Base-by-base conservation (phyloP, 2,113 vertebrate genomes). In the Xiphias gladius region DNA sequence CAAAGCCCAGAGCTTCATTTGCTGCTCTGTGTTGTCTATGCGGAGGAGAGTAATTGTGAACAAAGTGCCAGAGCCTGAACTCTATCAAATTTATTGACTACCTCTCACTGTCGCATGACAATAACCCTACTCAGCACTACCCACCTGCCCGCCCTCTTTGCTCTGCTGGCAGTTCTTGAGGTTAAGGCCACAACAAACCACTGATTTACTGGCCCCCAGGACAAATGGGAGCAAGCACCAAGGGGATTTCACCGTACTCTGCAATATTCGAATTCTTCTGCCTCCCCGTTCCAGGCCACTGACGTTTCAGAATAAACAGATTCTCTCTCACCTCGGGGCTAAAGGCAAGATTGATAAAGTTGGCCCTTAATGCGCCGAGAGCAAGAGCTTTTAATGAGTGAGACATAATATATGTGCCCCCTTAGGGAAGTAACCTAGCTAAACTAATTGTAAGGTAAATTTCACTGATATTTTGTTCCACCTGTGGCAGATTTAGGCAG, bases 71-170 rank as follows among this genome's bases (percentile, higher is more conserved):
- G 37, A 75, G 89, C 80, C 75, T 83, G 81, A 84, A 89, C 85
- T 91, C 88, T 73, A 90, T 93, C 89, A 92, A 83, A 93, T 92
- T 76, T 90, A 90, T 89, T 75, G 89, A 91, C 83, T 88, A 30
- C 69, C 79, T 79, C 74, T 66, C 1, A 30, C 76, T 71, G 75
- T 80, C 83, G 83, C 80, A 84, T 90, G 87, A 91, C 88, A 92
- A 93, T 83, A 89, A 84, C 76, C 50, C 76, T 9, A 48, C 73
- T 79, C 55, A n/a, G 71, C 69, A 71, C 41, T 28, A 79, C 73
- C 80, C 78, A 78, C 84, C 83, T 84, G 84, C 84, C 77, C 37
- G 26, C 71, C 81, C 83, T 84, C 83, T 86, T 70, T 87, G 89
- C 88, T 87, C 90, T 13, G 77, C 81, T 69, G 65, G 90, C 91